Conservation (phyloP, 2,797 vertebrate genomes). For the Gadopsis marmoratus region DNA sequence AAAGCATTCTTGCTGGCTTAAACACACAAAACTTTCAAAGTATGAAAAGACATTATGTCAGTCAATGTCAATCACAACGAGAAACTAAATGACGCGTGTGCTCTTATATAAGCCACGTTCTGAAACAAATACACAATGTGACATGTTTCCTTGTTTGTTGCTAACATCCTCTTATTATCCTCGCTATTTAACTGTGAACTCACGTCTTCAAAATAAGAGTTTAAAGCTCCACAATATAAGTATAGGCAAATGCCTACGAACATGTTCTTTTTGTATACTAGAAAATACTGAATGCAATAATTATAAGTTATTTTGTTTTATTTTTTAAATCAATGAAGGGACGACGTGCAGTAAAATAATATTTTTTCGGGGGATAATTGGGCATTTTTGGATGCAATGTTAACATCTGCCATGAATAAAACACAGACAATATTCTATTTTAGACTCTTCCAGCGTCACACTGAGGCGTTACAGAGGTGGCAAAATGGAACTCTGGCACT, state of each 20-base stretch:
- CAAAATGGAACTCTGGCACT: slow-evolving; percentile 37
- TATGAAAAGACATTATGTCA: not conserved
- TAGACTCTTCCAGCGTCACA: not conserved
- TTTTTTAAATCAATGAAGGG: not conserved
- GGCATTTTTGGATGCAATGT: not conserved
- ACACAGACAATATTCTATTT: slow-evolving; percentile 8
- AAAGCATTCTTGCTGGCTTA: too few relatives aligned
- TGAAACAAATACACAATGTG: too few relatives aligned
- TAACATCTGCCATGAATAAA: slow-evolving; percentile 22
- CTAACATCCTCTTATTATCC: not conserved
- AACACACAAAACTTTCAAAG: too few relatives aligned
- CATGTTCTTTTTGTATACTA: too few relatives aligned
- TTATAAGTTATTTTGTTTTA: not conserved
- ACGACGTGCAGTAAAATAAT: not conserved
- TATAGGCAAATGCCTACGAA: not conserved
- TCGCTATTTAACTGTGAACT: not conserved
- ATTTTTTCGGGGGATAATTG: not conserved
- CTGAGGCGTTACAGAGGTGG: slow-evolving; percentile 25
- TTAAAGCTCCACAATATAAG: not conserved
- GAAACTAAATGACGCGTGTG: too few relatives aligned
- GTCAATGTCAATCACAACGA: too few relatives aligned
- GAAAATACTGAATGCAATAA: not conserved
- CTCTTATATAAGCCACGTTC: too few relatives aligned
- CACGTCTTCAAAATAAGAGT: not conserved
- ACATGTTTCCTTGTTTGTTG: not conserved